Conservation (phyloP, 1,140 invertebrate species). For the Drosophila sp. region DNA sequence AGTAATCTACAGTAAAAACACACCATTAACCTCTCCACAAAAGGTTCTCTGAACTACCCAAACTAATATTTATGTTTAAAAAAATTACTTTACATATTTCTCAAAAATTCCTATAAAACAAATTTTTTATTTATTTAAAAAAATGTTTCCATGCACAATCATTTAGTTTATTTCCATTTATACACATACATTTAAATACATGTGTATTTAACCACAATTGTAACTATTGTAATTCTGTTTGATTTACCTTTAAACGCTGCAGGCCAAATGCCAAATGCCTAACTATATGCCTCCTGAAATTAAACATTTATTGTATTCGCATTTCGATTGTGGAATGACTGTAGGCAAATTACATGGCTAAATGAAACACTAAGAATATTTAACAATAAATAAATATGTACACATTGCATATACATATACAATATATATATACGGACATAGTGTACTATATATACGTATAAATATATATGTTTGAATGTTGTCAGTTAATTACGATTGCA, state of each 20-base stretch:
- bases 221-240: constrained; percentile 27
- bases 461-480: constrained; percentile 24
- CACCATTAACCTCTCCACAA: no score
- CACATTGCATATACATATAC: neutral
- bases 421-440: neutral
- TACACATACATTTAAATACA: neutral
- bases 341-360: constrained; percentile 54
- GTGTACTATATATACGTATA: no score
- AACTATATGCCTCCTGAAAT: constrained; percentile 44
- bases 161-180: constrained; percentile 1
- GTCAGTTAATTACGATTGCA: constrained; percentile 74
- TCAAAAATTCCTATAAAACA: no score
- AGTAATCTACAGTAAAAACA: no score
- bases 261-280: constrained; percentile 59
- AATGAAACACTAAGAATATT: constrained; percentile 57
- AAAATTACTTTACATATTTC: no score
- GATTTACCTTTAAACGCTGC: constrained; percentile 51
- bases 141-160: neutral
- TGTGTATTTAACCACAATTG: constrained; percentile 8
- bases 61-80: no score
- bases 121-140: no score
- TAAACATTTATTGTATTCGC: constrained; percentile 68
- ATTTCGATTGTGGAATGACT: constrained; percentile 13
- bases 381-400: constrained; percentile 74
- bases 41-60: no score